Evolutionary conservation across 1,140 invertebrate genomes (phyloP).

Genomic region (Elysia chlorotica): DNA sequence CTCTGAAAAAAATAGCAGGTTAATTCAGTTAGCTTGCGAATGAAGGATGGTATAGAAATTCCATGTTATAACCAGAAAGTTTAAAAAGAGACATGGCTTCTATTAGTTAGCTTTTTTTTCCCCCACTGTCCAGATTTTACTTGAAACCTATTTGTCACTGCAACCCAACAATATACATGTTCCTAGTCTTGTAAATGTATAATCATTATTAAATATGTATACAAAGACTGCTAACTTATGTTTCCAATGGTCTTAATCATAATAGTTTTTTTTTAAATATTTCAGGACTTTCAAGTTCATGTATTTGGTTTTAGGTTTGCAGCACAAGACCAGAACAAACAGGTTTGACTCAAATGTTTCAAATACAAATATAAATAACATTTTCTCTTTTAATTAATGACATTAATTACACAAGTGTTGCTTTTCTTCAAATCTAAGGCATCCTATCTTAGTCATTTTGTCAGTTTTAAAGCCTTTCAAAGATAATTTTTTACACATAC

Average conservation of each 20-base stretch:
- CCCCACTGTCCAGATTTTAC: background rate
- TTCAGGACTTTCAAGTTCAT: slow-evolving; percentile 80
- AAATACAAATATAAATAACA: too few relatives aligned
- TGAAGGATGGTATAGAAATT: too few relatives aligned
- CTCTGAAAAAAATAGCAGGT: too few relatives aligned
- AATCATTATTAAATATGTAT: background rate
- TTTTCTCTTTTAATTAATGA: too few relatives aligned
- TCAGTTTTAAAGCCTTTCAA: background rate
- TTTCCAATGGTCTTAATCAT: slow-evolving; percentile 1
- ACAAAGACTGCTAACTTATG: slow-evolving; percentile 1
- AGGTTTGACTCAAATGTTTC: too few relatives aligned
- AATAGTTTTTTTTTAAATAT: slow-evolving; percentile 8
- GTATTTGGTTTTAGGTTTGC: slow-evolving; percentile 89
- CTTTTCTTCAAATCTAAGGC: too few relatives aligned
- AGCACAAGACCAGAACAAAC: slow-evolving; percentile 76
- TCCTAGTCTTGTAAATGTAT: background rate
- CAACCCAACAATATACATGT: background rate
- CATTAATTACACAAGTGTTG: too few relatives aligned
- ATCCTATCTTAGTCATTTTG: slow-evolving; percentile 65
- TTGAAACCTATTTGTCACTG: background rate
- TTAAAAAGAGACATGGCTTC: too few relatives aligned
- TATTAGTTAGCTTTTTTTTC: too few relatives aligned
- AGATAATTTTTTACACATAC: background rate
- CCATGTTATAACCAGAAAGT: too few relatives aligned
- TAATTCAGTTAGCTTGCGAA: too few relatives aligned